These are phyloP conservation scores for Taurulus bubalis DNA, from an alignment of 2,113 vertebrate genomes.

Conservation along the genomic window DNA sequence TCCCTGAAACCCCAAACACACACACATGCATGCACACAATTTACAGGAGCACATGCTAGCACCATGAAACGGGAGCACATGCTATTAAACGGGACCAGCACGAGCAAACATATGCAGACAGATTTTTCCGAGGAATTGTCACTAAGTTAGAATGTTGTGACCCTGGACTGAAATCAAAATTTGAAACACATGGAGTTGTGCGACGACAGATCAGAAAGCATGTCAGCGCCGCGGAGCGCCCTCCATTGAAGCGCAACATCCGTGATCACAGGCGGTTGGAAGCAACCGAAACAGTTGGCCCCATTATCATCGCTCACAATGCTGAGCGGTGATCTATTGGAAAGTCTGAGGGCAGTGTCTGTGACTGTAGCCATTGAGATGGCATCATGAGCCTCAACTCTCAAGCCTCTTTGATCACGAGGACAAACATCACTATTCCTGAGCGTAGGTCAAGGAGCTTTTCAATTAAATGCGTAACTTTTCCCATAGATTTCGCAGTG, in stretches of 20 bases:
- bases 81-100: background rate
- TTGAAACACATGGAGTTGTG: background rate
- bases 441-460: background rate
- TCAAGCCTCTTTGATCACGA: background rate
- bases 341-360: background rate
- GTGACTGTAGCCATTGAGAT: background rate
- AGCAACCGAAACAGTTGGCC: background rate
- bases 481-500: conserved; percentile 4
- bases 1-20: conserved; percentile 16
- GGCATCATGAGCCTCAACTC: background rate
- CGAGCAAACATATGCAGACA: background rate
- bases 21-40: conserved; percentile 3
- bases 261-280: background rate
- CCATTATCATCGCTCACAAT: background rate
- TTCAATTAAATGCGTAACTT: background rate
- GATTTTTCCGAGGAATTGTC: no score
- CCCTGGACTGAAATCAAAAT: background rate
- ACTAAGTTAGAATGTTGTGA: background rate
- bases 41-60: conserved; percentile 1
- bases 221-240: background rate
- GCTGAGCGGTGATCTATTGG: background rate
- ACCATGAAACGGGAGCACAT: conserved; percentile 17
- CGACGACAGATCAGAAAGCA: background rate
- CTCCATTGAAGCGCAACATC: background rate
- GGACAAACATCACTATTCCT: background rate